Conservation (phyloP, 2,797 vertebrate genomes). For the Gephyroberyx darwinii region DNA sequence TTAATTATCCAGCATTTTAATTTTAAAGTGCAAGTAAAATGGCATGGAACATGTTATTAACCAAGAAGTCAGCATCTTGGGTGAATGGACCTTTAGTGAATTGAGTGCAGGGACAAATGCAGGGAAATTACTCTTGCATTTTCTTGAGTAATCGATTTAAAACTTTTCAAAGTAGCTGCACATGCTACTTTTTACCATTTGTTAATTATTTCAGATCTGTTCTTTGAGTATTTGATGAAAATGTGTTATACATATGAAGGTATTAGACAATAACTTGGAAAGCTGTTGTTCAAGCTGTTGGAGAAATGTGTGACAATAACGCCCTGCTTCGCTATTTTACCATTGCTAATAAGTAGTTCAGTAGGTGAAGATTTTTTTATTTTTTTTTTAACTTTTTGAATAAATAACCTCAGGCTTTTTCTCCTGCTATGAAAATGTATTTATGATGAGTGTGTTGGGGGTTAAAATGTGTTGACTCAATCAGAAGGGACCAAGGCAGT, state of each 20-base stretch:
- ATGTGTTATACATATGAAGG: neutral
- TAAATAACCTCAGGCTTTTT: conserved; percentile 7
- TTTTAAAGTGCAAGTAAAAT: too few species aligned
- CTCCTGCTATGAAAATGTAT: neutral
- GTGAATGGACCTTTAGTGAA: too few species aligned
- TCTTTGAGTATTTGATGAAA: neutral
- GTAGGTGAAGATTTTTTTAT: neutral
- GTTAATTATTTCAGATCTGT: neutral
- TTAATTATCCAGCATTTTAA: too few species aligned
- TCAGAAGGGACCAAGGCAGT: conserved; percentile 1
- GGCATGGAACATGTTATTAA: too few species aligned
- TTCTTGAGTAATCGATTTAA: too few species aligned
- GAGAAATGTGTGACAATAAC: neutral
- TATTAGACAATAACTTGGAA: neutral
- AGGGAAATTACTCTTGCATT: too few species aligned
- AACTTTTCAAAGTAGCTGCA: too few species aligned
- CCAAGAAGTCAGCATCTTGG: too few species aligned
- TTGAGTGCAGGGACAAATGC: too few species aligned
- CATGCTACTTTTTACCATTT: too few species aligned
- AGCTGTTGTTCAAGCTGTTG: neutral
- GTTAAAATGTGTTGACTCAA: neutral
- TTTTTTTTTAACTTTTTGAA: neutral
- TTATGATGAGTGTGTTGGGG: neutral
- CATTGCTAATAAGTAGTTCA: neutral
- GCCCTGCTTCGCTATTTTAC: neutral